phyloP scores from a whole-genome alignment of 2,797 vertebrate species.

The Microtus agrestis region DNA sequence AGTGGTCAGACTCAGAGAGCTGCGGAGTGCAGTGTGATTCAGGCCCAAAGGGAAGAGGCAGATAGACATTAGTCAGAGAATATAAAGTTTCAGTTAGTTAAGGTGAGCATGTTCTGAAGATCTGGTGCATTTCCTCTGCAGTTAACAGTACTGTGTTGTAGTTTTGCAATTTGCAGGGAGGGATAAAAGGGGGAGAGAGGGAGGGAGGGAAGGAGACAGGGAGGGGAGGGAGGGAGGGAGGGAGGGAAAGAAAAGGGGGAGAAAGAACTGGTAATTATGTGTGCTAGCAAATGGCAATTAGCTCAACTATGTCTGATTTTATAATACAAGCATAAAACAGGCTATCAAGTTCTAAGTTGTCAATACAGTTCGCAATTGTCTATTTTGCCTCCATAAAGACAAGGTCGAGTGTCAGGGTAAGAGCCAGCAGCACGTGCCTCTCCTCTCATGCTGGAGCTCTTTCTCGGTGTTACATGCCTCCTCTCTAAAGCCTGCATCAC shows the following conservation, averaged over 20 bases:
- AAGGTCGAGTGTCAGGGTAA: neutral
- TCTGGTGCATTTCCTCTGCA: neutral
- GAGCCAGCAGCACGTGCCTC: neutral
- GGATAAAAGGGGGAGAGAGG: neutral
- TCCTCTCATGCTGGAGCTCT: neutral
- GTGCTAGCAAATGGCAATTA: neutral
- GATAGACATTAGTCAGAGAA: neutral
- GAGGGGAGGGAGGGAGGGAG: too few species aligned
- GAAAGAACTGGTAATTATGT: neutral
- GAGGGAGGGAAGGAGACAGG: rapidly evolving
- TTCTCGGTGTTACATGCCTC: neutral
- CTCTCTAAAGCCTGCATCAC: slow-evolving; percentile 15
- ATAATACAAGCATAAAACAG: neutral
- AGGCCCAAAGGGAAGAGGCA: too few species aligned
- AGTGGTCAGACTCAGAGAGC: neutral
- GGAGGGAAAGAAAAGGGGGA: too few species aligned
- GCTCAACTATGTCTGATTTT: neutral
- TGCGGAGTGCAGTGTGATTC: neutral
- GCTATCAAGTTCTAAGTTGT: neutral
- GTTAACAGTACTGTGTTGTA: neutral
- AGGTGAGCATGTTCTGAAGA: neutral
- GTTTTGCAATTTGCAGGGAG: neutral
- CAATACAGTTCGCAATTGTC: neutral
- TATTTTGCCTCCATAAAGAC: neutral
- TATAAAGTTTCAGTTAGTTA: neutral